These are phyloP conservation scores for Pristionchus entomophagus DNA, from an alignment of 2,888 invertebrate species.

Conservation along the genomic window DNA sequence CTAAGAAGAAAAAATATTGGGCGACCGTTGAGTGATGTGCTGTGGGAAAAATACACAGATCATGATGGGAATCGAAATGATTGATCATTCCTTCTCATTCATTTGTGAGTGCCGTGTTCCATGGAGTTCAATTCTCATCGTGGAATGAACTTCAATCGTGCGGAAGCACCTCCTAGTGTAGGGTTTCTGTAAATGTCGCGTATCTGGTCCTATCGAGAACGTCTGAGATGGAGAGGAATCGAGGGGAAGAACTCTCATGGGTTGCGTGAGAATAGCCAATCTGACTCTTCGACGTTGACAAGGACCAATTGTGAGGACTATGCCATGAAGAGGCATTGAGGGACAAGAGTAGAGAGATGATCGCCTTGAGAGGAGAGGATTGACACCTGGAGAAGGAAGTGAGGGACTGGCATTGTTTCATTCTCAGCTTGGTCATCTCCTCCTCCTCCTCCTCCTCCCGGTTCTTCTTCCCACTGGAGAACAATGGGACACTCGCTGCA, in stretches of 20 bases:
- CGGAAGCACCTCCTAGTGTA: not conserved
- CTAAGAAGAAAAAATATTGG: not conserved
- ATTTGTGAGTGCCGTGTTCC: no score
- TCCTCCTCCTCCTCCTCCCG: not conserved
- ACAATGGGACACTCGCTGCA: constrained; percentile 11
- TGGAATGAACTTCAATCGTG: not conserved
- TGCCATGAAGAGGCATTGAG: not conserved
- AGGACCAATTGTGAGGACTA: constrained; percentile 2
- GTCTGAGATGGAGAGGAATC: not conserved
- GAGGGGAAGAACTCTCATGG: no score
- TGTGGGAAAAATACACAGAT: not conserved
- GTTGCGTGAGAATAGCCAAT: not conserved
- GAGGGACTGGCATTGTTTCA: not conserved
- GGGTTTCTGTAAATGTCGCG: not conserved
- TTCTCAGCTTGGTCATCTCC: not conserved
- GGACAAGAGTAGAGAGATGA: no score
- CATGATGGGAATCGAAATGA: not conserved
- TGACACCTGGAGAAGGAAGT: not conserved
- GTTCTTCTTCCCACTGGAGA: not conserved
- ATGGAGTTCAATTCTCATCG: not conserved
- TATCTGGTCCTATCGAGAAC: not conserved
- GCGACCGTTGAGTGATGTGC: not conserved
- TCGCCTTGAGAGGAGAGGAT: no score
- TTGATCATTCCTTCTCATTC: no score
- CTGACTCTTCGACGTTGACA: not conserved